A percentile compares a stretch with the other conserved stretches of the same genome.
These are phyloP conservation scores for Melanotus villosus DNA, from an alignment of 2,888 invertebrate genomes.

Conservation along the genomic window DNA sequence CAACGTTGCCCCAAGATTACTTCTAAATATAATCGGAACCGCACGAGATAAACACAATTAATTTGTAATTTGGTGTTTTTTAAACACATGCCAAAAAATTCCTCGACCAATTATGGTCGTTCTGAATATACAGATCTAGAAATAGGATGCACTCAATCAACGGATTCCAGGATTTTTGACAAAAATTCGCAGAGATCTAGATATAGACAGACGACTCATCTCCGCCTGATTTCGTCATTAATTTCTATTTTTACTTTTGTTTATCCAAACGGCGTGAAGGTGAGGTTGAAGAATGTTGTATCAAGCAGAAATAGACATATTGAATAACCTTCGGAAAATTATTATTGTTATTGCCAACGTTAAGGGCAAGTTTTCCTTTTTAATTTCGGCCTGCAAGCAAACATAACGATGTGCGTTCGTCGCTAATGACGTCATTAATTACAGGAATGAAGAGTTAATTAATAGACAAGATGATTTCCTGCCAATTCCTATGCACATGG, in stretches of 20 bases:
- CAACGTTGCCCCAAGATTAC: too few species aligned
- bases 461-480: too few species aligned
- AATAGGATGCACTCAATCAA: constrained; percentile 25
- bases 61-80: constrained; percentile 29
- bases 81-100: constrained; percentile 26
- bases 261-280: constrained; percentile 44
- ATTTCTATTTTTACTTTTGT: constrained; percentile 49
- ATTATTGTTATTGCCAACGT: not conserved
- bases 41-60: constrained; percentile 29
- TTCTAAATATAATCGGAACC: not conserved
- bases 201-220: constrained; percentile 47
- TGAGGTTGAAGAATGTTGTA: constrained; percentile 37
- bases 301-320: not conserved
- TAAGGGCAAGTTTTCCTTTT: not conserved
- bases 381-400: too few species aligned
- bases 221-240: constrained; percentile 46
- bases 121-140: constrained; percentile 13
- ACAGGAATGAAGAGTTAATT: too few species aligned
- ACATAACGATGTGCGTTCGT: too few species aligned
- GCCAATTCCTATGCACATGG: too few species aligned
- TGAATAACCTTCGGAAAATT: constrained; percentile 4
- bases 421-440: too few species aligned
- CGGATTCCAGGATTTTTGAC: constrained; percentile 26
- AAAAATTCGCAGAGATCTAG: constrained; percentile 42
- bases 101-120: constrained; percentile 17